These are phyloP conservation scores for Hipparchia semele DNA, from an alignment of 2,888 invertebrate genomes.

Conservation along the genomic window DNA sequence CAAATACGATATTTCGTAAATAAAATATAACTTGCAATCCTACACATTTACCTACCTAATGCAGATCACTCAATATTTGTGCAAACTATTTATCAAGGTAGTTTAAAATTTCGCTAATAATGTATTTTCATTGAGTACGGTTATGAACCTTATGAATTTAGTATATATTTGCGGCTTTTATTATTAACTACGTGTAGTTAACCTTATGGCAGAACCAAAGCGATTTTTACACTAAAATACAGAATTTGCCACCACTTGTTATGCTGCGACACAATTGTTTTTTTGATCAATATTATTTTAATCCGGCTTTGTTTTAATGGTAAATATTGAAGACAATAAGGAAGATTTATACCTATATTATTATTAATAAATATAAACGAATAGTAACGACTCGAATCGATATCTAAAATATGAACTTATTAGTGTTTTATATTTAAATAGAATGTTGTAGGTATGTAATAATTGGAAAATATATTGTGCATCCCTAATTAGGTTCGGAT, in stretches of 20 bases:
- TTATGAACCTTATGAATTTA: constrained; percentile 67
- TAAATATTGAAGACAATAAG: constrained; percentile 81
- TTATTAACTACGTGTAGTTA: constrained; percentile 45
- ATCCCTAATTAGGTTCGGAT: constrained; percentile 48
- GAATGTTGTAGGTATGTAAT: constrained; percentile 42
- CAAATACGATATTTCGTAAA: no score
- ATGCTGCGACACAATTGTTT: constrained; percentile 59
- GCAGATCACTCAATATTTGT: constrained; percentile 38
- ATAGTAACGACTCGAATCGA: constrained; percentile 65
- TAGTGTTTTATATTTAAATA: constrained; percentile 58
- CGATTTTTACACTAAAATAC: constrained; percentile 58
- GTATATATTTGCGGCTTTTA: constrained; percentile 54
- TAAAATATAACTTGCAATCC: no score
- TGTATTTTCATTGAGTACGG: constrained; percentile 62
- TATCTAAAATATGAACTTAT: constrained; percentile 75
- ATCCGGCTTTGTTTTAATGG: constrained; percentile 71
- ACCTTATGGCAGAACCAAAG: constrained; percentile 73
- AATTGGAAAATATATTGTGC: constrained; percentile 38
- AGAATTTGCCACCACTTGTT: constrained; percentile 73
- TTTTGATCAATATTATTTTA: constrained; percentile 47
- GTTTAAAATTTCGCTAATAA: constrained; percentile 32
- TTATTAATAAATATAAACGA: constrained; percentile 74
- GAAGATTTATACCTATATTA: constrained; percentile 78
- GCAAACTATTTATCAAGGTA: constrained; percentile 14
- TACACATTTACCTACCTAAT: background rate